These are phyloP conservation scores for Tangachromis dhanisi DNA, from an alignment of 2,113 vertebrate genomes.

Conservation along the genomic window DNA sequence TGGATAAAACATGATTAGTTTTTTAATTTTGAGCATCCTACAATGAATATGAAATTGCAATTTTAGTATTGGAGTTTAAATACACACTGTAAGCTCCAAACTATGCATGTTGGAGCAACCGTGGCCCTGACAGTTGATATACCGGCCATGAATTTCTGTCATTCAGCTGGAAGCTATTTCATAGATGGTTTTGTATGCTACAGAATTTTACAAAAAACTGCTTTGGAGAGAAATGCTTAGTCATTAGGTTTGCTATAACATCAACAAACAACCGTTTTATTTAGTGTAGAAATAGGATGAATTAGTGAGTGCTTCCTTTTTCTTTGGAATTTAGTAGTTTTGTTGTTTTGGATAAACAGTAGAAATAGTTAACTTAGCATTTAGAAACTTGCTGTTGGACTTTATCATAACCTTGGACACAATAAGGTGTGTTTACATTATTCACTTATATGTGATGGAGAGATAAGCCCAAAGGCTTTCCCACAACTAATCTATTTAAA, in stretches of 20 bases:
- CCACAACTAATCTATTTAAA: neutral
- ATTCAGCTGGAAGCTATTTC: conserved; percentile 28
- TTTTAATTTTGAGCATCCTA: neutral
- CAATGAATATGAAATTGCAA: neutral
- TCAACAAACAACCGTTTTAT: neutral
- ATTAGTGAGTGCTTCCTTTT: neutral
- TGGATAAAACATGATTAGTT: neutral
- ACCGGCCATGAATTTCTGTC: conserved; percentile 55
- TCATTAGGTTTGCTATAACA: no score
- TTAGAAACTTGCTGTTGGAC: neutral
- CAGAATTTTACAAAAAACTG: no score
- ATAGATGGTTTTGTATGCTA: neutral
- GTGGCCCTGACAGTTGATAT: conserved; percentile 61
- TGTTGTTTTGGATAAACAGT: neutral
- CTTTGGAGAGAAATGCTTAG: no score
- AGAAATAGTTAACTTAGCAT: neutral
- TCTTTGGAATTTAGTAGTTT: neutral
- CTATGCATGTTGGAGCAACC: conserved; percentile 22
- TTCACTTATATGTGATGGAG: neutral
- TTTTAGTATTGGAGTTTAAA: neutral
- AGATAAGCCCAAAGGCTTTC: neutral
- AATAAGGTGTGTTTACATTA: neutral
- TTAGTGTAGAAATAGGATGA: neutral
- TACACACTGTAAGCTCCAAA: neutral
- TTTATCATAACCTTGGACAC: neutral